Base-by-base conservation (phyloP, 2,113 vertebrate genomes). In the Steatornis caripensis region DNA sequence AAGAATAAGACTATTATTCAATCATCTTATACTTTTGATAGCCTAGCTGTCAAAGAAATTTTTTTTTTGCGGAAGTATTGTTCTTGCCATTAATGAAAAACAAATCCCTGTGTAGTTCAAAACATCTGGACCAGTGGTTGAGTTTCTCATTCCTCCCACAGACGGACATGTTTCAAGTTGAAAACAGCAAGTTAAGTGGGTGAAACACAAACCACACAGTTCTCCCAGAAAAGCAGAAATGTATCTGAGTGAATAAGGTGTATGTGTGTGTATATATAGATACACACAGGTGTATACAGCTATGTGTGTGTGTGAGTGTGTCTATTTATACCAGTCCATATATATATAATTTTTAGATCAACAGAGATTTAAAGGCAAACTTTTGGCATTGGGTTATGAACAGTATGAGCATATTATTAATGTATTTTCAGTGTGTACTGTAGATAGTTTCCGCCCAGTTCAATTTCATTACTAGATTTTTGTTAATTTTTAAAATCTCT, bases 301-400 rank as follows among this genome's bases (percentile, higher is more conserved):
- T n/a, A 1, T 10, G 1, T 43, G 18, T 77, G 24, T 84, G 4
- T 26, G 2, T 16, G n/a, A n/a, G n/a, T n/a, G n/a, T n/a, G n/a
- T n/a, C n/a, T n/a, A n/a, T n/a, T n/a, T n/a, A n/a, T n/a, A n/a
- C n/a, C n/a, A n/a, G n/a, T n/a, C n/a, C n/a, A n/a, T n/a, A 34
- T 20, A 51, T 43, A 37, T 54, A 46, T 22, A 43, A 62, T 41
- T 46, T 88, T 84, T 91, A 41, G 16, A 57, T 26, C 45, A 74
- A 22, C 14, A 66, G 43, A 43, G 34, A 46, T 62, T 51, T 84
- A 82, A 82, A 74, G 22, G 21, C 24, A 87, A 32, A 69, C 9
- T 70, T 84, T 62, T 45, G 19, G 2, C 30, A 46, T 14, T 66
- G 30, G 32, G 29, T n/a, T 71, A 18, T 71, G 51, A 74, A 61